Base-by-base conservation (phyloP, 2,888 invertebrate genomes). In the Steromphala cineraria region DNA sequence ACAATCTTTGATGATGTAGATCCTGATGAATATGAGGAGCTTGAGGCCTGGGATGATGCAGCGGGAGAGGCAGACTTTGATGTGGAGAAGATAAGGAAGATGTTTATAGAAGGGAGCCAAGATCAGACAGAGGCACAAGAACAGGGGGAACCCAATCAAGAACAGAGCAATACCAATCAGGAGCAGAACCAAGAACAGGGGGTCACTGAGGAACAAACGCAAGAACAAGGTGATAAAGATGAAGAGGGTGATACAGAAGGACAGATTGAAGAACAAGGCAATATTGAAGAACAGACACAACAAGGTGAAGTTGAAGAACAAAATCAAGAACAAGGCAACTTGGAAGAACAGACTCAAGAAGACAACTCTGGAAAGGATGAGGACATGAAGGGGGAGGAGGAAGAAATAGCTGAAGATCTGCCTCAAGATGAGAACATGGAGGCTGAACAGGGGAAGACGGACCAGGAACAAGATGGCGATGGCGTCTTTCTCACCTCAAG, bases 1-100 rank as follows among this genome's bases (percentile, higher is more conserved):
- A 40, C 46, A 31, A 46, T 79, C 24, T 52, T 71, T 24, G 62
- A 75, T 36, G 79, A 81, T 17, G 46, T 74, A 3, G n/a, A 53
- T 15, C 74, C 17, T 8, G 36, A 10, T 15, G 77, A 77, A 13
- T 28, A 28, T 71, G 53, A 77, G 15, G 28, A 77, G n/a, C 52
- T 46, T 19, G 21, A 67, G 13, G 71, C 40, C n/a, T 67, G 46
- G 46, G 28, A 21, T 79, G 81, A 82, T 56, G 77, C 71, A 75
- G 67, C 80, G 13, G 46, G 75, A 8, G 77, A 78, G 1, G 67
- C 62, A 31, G 84, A 86, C 40, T 81, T 80, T 82, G 83, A 80
- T 71, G 53, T 82, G 2, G 80, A 77, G 67, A 76, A 82, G 78
- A 62, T 31, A 19, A 21, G 62, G 21, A 46, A 36, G 24, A 17